phyloP scores from a whole-genome alignment of 2,113 vertebrate genomes.

The Lontra canadensis region DNA sequence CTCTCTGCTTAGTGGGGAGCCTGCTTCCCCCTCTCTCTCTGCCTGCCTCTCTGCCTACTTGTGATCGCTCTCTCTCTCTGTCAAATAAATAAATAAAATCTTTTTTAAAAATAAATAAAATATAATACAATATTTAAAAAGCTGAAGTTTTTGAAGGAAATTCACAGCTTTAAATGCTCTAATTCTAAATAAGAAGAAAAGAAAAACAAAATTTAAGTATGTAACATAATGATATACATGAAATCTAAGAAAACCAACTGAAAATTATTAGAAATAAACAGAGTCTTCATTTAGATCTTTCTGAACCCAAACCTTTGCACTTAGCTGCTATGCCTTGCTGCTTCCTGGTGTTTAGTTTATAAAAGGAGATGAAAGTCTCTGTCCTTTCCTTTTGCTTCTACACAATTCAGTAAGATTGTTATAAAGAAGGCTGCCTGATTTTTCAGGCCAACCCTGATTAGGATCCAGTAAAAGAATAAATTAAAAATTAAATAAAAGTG shows the following conservation, averaged over 20 bases:
- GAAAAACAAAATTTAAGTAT: constrained; percentile 24
- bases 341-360: background rate
- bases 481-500: background rate
- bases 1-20: too few species aligned
- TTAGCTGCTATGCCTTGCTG: background rate
- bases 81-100: too few species aligned
- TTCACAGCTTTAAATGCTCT: background rate
- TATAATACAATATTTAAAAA: background rate
- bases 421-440: background rate
- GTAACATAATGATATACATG: background rate
- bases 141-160: constrained; percentile 9
- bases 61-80: too few species aligned
- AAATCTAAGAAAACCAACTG: background rate
- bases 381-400: background rate
- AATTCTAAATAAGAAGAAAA: constrained; percentile 18
- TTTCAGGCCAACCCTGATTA: constrained; percentile 37
- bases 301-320: background rate
- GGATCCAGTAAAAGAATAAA: background rate
- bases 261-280: background rate
- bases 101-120: too few species aligned
- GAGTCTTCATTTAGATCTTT: background rate
- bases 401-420: background rate
- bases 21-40: too few species aligned
- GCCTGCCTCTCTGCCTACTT: too few species aligned
- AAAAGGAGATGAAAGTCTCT: background rate